phyloP scores from a whole-genome alignment of 1,140 invertebrate species.

The Cylas formicarius region DNA sequence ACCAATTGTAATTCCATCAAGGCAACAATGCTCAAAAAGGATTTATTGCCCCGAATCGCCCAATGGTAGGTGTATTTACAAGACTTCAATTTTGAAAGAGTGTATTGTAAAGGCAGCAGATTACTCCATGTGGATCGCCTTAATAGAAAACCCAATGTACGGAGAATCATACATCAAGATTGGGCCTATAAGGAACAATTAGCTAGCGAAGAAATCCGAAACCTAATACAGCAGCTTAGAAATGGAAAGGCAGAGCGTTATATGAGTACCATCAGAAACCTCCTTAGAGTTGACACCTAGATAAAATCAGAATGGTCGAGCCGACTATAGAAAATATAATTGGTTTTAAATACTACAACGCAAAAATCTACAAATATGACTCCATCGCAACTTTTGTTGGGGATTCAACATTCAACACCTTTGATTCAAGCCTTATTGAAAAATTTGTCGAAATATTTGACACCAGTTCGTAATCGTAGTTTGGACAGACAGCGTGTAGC shows the following conservation, averaged over 20 bases:
- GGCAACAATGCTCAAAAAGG: too few species aligned
- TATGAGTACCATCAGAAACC: conserved; percentile 33
- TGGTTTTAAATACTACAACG: conserved; percentile 32
- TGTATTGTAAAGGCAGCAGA: too few species aligned
- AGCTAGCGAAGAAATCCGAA: too few species aligned
- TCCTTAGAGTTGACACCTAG: conserved; percentile 28
- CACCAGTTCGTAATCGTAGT: conserved; percentile 8
- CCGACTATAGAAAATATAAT: conserved; percentile 36
- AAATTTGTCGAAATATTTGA: conserved; percentile 10
- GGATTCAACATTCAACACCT: conserved; percentile 7
- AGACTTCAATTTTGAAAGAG: too few species aligned
- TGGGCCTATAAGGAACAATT: too few species aligned
- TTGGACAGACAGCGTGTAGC: conserved; percentile 12
- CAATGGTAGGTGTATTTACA: too few species aligned
- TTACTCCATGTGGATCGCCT: too few species aligned
- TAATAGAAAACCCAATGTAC: too few species aligned
- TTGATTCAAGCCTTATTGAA: conserved; percentile 13
- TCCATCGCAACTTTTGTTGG: conserved; percentile 8
- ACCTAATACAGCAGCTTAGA: too few species aligned
- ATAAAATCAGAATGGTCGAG: conserved; percentile 35
- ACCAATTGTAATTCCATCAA: too few species aligned
- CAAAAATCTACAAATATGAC: conserved; percentile 8
- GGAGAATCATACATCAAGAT: too few species aligned
- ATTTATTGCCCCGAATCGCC: too few species aligned
- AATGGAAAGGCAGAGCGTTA: conserved; percentile 40